Evolutionary conservation across 2,888 invertebrate genomes (phyloP).

Genomic region (Cosmorhoe ocellata): DNA sequence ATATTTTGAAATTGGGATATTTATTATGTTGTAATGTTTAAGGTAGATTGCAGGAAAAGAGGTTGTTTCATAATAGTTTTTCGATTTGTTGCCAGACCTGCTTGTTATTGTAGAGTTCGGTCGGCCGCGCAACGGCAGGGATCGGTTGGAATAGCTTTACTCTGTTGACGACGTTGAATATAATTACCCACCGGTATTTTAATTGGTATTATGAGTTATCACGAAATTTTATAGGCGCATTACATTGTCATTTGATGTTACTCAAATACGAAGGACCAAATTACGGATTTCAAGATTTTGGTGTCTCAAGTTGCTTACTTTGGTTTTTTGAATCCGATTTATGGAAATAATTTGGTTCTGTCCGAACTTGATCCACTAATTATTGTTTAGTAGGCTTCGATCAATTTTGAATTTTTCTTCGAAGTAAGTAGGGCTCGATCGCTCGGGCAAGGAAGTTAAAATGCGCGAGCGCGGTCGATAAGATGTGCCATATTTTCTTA

Average conservation of each 20-base stretch:
- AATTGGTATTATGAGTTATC: constrained; percentile 75
- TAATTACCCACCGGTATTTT: constrained; percentile 81
- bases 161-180: constrained; percentile 65
- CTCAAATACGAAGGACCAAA: constrained; percentile 24
- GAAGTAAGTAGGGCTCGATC: constrained; percentile 60
- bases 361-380: constrained; percentile 39
- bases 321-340: background rate
- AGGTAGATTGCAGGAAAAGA: background rate
- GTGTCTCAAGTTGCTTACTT: constrained; percentile 10
- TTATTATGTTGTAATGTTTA: too few species aligned
- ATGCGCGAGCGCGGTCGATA: constrained; percentile 69
- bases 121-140: constrained; percentile 64
- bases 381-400: constrained; percentile 57
- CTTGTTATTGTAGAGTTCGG: constrained; percentile 40
- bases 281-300: constrained; percentile 8
- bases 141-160: constrained; percentile 58
- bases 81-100: constrained; percentile 24
- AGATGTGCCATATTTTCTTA: constrained; percentile 82
- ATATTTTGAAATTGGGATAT: too few species aligned
- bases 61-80: constrained; percentile 3
- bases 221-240: constrained; percentile 67
- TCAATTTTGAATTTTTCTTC: too few species aligned
- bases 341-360: constrained; percentile 20
- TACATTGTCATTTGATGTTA: constrained; percentile 48
- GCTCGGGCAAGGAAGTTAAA: constrained; percentile 46